Percentiles rank a stretch among this genome's conserved stretches.
Conservation (phyloP, 1,140 invertebrate genomes). For the Andricus grossulariae region DNA sequence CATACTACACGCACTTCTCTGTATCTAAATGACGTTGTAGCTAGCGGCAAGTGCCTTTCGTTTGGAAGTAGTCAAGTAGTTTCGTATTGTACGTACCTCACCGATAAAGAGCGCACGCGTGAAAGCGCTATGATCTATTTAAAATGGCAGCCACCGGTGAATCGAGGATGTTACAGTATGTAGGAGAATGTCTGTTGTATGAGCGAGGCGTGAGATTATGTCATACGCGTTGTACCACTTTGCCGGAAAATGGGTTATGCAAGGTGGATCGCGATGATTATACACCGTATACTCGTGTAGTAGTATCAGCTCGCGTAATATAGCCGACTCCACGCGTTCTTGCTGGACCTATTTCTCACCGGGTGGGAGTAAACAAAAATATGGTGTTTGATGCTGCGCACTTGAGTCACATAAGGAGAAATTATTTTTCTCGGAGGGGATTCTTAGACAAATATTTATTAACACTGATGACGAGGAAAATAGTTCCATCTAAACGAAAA, state of each 20-base stretch:
- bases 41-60: neutral
- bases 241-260: conserved; percentile 68
- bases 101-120: conserved; percentile 35
- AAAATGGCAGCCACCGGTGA: conserved; percentile 43
- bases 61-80: neutral
- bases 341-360: neutral
- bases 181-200: conserved; percentile 16
- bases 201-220: conserved; percentile 53
- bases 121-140: conserved; percentile 40
- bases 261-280: conserved; percentile 65
- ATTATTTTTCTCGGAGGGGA: too few relatives aligned
- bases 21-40: neutral
- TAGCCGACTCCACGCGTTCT: neutral
- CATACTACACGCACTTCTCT: conserved; percentile 1
- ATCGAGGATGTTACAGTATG: conserved; percentile 44
- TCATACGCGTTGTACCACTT: conserved; percentile 63
- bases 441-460: too few relatives aligned
- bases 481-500: too few relatives aligned
- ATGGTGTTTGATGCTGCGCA: too few relatives aligned
- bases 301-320: neutral
- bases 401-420: too few relatives aligned
- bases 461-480: too few relatives aligned
- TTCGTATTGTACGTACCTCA: neutral
- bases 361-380: neutral
- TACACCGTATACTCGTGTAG: neutral